Conservation (phyloP, 2,888 invertebrate genomes). For the Ophonus ardosiacus region DNA sequence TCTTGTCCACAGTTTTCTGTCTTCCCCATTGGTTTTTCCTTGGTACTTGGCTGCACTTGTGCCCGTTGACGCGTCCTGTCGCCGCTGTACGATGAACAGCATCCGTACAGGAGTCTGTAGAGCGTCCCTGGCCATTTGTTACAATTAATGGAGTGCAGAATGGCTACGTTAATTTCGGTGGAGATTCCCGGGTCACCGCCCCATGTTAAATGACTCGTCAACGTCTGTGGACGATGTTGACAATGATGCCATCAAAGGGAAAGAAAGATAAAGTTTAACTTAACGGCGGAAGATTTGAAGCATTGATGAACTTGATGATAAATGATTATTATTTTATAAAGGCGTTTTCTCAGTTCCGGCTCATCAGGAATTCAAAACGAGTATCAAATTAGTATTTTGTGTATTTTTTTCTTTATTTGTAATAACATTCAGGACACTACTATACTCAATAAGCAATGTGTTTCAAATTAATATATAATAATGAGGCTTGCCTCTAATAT, state of each 20-base stretch:
- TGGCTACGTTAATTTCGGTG: constrained; percentile 56
- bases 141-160: constrained; percentile 62
- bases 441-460: not conserved
- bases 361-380: not conserved
- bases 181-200: constrained; percentile 58
- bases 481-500: no score
- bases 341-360: not conserved
- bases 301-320: not conserved
- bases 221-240: constrained; percentile 39
- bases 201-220: constrained; percentile 65
- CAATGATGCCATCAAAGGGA: not conserved
- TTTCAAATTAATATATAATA: no score
- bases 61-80: constrained; percentile 36
- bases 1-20: not conserved
- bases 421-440: no score
- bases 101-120: not conserved
- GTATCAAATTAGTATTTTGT: no score
- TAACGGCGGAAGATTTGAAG: not conserved
- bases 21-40: constrained; percentile 11
- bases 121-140: constrained; percentile 54
- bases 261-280: not conserved
- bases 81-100: not conserved
- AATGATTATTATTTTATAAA: not conserved
- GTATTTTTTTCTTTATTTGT: no score
- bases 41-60: constrained; percentile 16